These are phyloP conservation scores for Reticulitermes lucifugus DNA, from an alignment of 2,888 invertebrate genomes.

Conservation along the genomic window DNA sequence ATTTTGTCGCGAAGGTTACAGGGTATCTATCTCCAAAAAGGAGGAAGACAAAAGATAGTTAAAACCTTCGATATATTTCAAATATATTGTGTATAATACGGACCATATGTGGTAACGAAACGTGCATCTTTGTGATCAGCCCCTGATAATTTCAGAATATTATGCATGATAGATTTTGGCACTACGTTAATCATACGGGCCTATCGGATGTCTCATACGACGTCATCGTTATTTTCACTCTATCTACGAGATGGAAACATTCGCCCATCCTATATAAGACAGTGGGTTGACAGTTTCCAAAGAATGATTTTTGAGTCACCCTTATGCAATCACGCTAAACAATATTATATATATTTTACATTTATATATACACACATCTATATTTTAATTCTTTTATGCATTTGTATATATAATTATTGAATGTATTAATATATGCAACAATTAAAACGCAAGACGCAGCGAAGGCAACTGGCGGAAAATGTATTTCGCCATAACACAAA, in stretches of 20 bases:
- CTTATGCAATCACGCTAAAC: conserved; percentile 48
- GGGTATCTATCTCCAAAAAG: conserved; percentile 18
- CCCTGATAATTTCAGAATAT: not conserved
- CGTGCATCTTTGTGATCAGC: conserved; percentile 10
- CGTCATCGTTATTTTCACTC: not conserved
- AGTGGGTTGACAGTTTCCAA: not conserved
- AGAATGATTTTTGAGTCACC: conserved; percentile 40
- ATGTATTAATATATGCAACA: conserved; percentile 60
- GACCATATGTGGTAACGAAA: conserved; percentile 33
- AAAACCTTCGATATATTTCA: not conserved
- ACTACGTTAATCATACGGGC: conserved; percentile 21
- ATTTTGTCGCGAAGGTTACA: conserved; percentile 24
- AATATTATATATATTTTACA: conserved; percentile 53
- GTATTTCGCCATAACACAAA: conserved; percentile 29
- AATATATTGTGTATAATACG: conserved; percentile 14
- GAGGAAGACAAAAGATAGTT: conserved; percentile 3
- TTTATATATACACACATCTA: conserved; percentile 53
- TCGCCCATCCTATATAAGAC: conserved; percentile 6
- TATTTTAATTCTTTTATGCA: conserved; percentile 62
- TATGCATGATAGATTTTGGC: conserved; percentile 14
- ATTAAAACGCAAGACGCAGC: conserved; percentile 20
- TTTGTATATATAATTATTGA: conserved; percentile 64
- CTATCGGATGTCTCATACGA: conserved; percentile 7
- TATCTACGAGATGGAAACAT: not conserved
- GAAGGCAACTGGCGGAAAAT: conserved; percentile 37